phyloP scores from a whole-genome alignment of 2,888 invertebrate species.

The Cancer borealis region DNA sequence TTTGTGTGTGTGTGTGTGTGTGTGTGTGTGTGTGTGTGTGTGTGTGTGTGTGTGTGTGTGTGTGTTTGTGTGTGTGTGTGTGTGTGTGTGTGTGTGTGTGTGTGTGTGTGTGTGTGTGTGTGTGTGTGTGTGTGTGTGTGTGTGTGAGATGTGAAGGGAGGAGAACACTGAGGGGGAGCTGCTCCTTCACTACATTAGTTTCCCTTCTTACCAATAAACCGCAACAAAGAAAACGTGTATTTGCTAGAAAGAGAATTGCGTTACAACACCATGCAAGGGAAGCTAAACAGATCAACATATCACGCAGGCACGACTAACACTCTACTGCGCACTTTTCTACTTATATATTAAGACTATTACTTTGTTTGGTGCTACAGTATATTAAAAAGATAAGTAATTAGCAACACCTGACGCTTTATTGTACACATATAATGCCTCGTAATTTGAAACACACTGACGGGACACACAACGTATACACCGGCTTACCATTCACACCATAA shows the following conservation, averaged over 20 bases:
- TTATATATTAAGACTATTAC: background rate
- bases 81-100: background rate
- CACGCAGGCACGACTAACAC: background rate
- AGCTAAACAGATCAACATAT: background rate
- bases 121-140: background rate
- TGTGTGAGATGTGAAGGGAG: background rate
- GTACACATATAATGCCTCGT: too few species aligned
- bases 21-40: background rate
- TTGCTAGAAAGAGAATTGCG: background rate
- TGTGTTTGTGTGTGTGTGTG: background rate
- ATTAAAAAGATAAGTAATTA: background rate
- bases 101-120: background rate
- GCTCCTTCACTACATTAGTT: background rate
- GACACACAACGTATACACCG: too few species aligned
- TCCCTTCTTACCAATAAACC: background rate
- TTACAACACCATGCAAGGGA: background rate
- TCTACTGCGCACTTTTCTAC: background rate
- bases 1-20: background rate
- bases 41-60: background rate
- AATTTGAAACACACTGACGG: too few species aligned
- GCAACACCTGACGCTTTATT: too few species aligned
- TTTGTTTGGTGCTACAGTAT: background rate
- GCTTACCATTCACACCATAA: too few species aligned
- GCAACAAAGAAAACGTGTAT: background rate
- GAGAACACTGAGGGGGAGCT: background rate